phyloP scores from a whole-genome alignment of 2,797 vertebrate genomes.

The Malurus leucopterus region DNA sequence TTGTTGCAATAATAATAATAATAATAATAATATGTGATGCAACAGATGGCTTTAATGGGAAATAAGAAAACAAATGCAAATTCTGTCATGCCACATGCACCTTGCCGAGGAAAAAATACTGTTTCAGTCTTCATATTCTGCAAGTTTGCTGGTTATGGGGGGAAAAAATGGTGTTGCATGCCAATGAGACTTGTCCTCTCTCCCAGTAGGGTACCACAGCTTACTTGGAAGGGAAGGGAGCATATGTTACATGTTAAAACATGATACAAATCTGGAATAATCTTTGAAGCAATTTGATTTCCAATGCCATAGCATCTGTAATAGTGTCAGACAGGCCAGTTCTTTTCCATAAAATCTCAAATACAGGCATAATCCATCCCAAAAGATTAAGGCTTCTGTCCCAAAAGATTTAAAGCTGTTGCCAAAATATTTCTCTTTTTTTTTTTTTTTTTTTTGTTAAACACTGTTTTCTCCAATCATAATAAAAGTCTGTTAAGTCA shows the following conservation, averaged over 20 bases:
- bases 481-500: background rate
- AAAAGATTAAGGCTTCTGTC: background rate
- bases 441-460: background rate
- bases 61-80: slow-evolving; percentile 21
- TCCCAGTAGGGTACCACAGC: background rate
- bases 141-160: background rate
- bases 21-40: background rate
- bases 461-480: background rate
- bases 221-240: background rate
- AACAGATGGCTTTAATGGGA: slow-evolving; percentile 5
- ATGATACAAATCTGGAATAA: background rate
- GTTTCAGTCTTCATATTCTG: background rate
- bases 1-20: background rate
- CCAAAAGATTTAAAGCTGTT: background rate
- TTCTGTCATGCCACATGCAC: background rate
- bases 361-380: background rate
- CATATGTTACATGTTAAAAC: background rate
- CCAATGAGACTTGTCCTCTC: background rate
- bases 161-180: background rate
- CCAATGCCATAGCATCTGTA: background rate
- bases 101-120: background rate
- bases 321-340: background rate
- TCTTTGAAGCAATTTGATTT: background rate
- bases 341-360: background rate
- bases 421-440: background rate